Evolutionary conservation across 2,888 invertebrate genomes (phyloP).

Genomic region (Tipula lateralis): DNA sequence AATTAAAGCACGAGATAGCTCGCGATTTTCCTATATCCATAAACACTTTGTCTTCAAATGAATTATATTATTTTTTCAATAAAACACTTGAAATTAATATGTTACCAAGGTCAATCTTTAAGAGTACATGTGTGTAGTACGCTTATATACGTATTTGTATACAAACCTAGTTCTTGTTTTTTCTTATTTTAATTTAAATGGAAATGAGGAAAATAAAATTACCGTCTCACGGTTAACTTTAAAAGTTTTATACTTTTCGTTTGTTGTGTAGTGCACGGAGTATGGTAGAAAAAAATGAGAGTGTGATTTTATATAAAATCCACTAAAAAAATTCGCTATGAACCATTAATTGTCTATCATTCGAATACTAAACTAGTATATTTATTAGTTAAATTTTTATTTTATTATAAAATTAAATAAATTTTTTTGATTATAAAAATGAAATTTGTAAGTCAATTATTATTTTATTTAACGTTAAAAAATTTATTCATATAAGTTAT

Average conservation of each 20-base stretch:
- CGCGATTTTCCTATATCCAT: not conserved
- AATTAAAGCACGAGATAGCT: not conserved
- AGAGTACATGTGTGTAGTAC: not conserved
- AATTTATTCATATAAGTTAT: not conserved
- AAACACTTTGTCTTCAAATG: not conserved
- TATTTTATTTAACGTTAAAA: not conserved
- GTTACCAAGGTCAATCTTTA: not conserved
- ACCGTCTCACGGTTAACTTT: slow-evolving; percentile 29
- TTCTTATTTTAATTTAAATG: slow-evolving; percentile 12
- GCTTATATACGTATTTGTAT: too few relatives aligned
- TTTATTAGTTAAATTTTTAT: not conserved
- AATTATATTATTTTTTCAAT: not conserved
- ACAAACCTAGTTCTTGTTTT: not conserved
- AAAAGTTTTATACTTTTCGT: not conserved
- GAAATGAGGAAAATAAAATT: slow-evolving; percentile 25
- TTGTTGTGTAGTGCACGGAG: not conserved
- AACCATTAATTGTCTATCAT: slow-evolving; percentile 40
- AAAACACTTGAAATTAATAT: not conserved
- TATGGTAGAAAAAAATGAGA: slow-evolving; percentile 31
- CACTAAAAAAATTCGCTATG: slow-evolving; percentile 44
- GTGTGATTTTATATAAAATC: slow-evolving; percentile 42
- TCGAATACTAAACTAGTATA: slow-evolving; percentile 27
- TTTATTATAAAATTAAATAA: slow-evolving; percentile 4
- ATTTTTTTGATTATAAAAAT: slow-evolving; percentile 20
- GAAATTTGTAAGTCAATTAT: slow-evolving; percentile 29